Percentiles rank a stretch among this genome's conserved stretches.
These are phyloP conservation scores for Myoxocephalus aenaeus DNA, from an alignment of 2,797 vertebrate genomes.

Conservation along the genomic window DNA sequence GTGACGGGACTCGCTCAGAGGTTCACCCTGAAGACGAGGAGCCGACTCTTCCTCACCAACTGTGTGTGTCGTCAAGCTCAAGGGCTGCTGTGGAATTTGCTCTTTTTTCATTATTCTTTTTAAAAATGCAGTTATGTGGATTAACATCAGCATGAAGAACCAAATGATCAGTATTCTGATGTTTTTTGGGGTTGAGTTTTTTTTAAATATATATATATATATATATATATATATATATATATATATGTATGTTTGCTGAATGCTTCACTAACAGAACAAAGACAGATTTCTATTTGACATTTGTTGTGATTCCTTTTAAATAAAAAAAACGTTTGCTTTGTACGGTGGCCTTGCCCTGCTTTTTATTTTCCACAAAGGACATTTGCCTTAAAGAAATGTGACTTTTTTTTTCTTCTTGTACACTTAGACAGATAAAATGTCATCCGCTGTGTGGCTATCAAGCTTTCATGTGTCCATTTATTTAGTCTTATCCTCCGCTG, in stretches of 20 bases:
- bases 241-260: constrained; percentile 36
- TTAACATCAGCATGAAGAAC: constrained; percentile 50
- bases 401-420: constrained; percentile 18
- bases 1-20: constrained; percentile 24
- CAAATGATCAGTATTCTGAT: constrained; percentile 64
- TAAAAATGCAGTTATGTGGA: constrained; percentile 21
- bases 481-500: constrained; percentile 54
- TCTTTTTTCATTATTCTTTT: not conserved
- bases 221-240: no score
- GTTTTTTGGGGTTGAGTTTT: constrained; percentile 37
- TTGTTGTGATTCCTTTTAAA: constrained; percentile 70
- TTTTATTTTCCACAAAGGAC: not conserved
- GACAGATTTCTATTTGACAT: constrained; percentile 58
- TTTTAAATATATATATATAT: not conserved
- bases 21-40: constrained; percentile 23
- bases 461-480: constrained; percentile 68
- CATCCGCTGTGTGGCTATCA: constrained; percentile 46
- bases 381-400: constrained; percentile 35
- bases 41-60: not conserved
- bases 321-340: constrained; percentile 67
- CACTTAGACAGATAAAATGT: constrained; percentile 51
- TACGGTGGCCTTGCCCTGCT: constrained; percentile 25
- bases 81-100: constrained; percentile 51
- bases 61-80: constrained; percentile 26
- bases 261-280: constrained; percentile 59